Evolutionary conservation across 1,140 invertebrate species (phyloP).

Genomic region (Drosophila micromelanica): DNA sequence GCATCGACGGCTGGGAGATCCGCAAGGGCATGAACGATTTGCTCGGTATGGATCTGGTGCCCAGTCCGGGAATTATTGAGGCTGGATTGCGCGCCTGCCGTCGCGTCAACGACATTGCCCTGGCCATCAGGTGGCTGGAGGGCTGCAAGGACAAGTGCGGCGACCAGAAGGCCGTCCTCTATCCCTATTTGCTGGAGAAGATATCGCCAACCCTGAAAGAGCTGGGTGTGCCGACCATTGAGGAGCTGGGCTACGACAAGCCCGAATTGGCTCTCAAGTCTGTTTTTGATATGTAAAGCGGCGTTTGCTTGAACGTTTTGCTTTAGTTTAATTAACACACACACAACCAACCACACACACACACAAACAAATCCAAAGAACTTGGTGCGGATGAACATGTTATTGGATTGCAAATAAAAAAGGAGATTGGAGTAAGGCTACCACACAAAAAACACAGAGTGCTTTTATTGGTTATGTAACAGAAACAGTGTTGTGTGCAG

Average conservation of each 20-base stretch:
- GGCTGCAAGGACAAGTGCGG: constrained; percentile 96
- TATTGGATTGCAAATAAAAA: constrained; percentile 75
- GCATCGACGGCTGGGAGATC: constrained; percentile 98
- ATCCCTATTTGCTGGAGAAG: constrained; percentile 96
- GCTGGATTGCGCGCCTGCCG: constrained; percentile 97
- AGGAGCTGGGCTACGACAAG: constrained; percentile 98
- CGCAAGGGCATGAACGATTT: constrained; percentile 94
- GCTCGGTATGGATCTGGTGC: constrained; percentile 95
- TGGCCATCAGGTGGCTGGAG: constrained; percentile 97
- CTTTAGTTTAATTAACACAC: constrained; percentile 60
- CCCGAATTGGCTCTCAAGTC: constrained; percentile 94
- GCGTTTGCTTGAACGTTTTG: constrained; percentile 29
- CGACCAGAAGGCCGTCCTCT: constrained; percentile 90
- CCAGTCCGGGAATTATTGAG: constrained; percentile 96
- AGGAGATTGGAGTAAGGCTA: constrained; percentile 78
- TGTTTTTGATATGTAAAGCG: constrained; percentile 88
- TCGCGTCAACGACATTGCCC: constrained; percentile 96
- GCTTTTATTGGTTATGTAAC: constrained; percentile 60
- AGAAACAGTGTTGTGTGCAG: constrained; percentile 19
- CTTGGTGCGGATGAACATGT: constrained; percentile 70
- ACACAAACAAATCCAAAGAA: constrained; percentile 49
- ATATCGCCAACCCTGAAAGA: constrained; percentile 96
- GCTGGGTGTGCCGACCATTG: constrained; percentile 96
- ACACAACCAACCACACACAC: constrained; percentile 34
- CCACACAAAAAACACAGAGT: constrained; percentile 42